Percentiles rank a stretch among this genome's conserved stretches.
Conservation (phyloP, 2,797 vertebrate species). For the Nasua narica region DNA sequence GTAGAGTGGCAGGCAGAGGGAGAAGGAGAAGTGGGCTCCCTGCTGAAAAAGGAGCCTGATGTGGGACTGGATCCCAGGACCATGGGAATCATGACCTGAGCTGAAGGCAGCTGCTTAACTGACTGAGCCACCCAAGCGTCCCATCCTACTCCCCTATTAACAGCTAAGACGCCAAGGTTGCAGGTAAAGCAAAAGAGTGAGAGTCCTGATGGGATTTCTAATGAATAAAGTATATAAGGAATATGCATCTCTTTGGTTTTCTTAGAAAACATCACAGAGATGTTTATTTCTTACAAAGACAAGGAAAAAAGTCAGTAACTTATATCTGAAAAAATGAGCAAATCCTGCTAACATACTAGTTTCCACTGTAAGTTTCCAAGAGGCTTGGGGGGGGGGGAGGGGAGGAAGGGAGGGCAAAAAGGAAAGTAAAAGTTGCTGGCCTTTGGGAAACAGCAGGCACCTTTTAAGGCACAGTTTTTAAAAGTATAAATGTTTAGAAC, state of each 20-base stretch:
- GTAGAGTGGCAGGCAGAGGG: too few relatives aligned
- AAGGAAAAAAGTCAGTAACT: not conserved
- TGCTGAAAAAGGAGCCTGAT: too few relatives aligned
- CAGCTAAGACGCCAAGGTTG: not conserved
- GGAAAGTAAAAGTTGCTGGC: conserved; percentile 62
- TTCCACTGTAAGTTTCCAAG: conserved; percentile 4
- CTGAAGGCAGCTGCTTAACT: too few relatives aligned
- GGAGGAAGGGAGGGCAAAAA: not conserved
- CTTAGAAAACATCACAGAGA: conserved; percentile 28
- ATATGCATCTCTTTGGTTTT: not conserved
- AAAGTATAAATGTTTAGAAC: not conserved
- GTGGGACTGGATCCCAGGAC: too few relatives aligned
- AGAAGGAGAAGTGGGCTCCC: too few relatives aligned
- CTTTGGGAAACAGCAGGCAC: conserved; percentile 9
- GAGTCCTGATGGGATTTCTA: not conserved
- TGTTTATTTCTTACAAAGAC: not conserved
- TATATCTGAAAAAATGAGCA: conserved; percentile 26
- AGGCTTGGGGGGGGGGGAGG: not conserved
- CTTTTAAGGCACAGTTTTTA: conserved; percentile 6
- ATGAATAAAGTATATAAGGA: not conserved
- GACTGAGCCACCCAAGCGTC: too few relatives aligned
- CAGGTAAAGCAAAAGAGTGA: conserved; percentile 16
- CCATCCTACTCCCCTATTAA: not conserved
- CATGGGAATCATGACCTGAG: too few relatives aligned
- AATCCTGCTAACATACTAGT: conserved; percentile 15